Evolutionary conservation across 2,888 invertebrate genomes (phyloP).

Genomic region (Agapostemon virescens): DNA sequence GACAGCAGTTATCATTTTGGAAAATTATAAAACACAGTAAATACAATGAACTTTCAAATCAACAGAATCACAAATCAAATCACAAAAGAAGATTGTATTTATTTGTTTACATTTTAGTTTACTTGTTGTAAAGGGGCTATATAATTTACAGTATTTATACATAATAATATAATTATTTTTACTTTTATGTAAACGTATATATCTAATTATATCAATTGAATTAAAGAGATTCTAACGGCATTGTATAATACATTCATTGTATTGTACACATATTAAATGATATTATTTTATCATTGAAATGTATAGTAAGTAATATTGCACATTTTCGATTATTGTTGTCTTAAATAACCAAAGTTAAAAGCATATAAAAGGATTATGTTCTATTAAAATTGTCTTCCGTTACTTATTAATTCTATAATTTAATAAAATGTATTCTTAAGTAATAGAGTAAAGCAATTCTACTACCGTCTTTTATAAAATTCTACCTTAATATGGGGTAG

Average conservation of each 20-base stretch:
- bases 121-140: background rate
- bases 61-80: no score
- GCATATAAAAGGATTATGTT: background rate
- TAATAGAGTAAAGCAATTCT: background rate
- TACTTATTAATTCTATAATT: background rate
- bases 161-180: conserved; percentile 1
- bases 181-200: background rate
- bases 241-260: conserved; percentile 21
- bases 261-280: background rate
- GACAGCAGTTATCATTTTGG: background rate
- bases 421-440: background rate
- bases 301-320: background rate
- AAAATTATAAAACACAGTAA: background rate
- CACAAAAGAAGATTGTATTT: background rate
- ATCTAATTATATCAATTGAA: conserved; percentile 32
- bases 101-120: background rate
- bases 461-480: no score
- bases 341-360: background rate
- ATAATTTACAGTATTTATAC: background rate
- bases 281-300: background rate
- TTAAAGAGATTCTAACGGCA: conserved; percentile 15
- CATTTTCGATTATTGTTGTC: background rate
- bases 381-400: background rate
- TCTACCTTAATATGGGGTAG: no score
- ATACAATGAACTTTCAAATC: background rate